phyloP scores from a whole-genome alignment of 2,113 vertebrate species.

The Sapayoa aenigma region DNA sequence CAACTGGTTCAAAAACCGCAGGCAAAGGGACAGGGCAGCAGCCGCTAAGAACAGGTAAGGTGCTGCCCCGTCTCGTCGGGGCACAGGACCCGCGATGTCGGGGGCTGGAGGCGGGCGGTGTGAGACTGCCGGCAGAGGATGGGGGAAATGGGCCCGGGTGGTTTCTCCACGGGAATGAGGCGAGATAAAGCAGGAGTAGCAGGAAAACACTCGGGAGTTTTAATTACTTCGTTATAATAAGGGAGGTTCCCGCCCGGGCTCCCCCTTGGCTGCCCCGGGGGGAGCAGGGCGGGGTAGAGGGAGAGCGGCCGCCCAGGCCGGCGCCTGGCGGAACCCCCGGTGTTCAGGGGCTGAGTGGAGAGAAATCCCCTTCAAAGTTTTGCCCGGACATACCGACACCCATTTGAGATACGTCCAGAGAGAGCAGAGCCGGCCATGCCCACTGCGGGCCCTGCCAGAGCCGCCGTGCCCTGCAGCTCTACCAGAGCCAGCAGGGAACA shows the following conservation, averaged over 20 bases:
- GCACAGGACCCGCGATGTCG: background rate
- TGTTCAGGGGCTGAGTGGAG: accelerated
- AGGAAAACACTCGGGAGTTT: background rate
- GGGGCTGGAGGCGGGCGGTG: background rate
- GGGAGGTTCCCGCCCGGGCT: background rate
- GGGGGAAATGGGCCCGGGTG: background rate
- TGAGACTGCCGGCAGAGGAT: background rate
- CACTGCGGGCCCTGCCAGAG: background rate
- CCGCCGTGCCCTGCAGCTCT: background rate
- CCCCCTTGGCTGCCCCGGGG: background rate
- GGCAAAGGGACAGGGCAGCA: constrained; percentile 97
- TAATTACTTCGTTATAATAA: background rate
- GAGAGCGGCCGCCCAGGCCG: background rate
- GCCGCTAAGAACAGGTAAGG: constrained; percentile 97
- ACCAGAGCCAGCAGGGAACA: accelerated
- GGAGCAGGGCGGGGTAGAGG: background rate
- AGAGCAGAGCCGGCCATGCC: background rate
- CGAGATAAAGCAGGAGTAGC: background rate
- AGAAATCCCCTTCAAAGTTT: background rate
- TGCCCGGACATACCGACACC: accelerated
- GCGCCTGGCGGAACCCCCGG: too few species aligned
- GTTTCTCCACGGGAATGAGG: background rate
- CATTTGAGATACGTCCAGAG: too few species aligned
- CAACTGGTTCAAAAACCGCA: constrained; percentile 99
- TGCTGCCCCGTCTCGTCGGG: constrained; percentile 1